Evolutionary conservation across 2,888 invertebrate species (phyloP).

Genomic region (Tenthredo livida): DNA sequence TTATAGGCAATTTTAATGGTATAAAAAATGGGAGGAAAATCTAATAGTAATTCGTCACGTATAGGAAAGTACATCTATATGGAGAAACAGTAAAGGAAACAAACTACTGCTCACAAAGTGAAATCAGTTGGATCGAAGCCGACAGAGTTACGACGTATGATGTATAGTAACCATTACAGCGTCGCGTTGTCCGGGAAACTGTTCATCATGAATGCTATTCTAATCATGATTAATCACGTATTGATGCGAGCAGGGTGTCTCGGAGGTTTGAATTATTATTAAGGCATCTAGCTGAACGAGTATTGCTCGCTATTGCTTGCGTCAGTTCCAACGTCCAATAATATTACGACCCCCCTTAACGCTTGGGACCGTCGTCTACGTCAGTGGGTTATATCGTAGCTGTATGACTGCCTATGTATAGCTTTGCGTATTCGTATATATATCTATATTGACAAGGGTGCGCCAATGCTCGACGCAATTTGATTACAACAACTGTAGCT

Average conservation of each 20-base stretch:
- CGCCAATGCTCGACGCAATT: not conserved
- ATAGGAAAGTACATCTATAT: not conserved
- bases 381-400: not conserved
- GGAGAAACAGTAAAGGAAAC: not conserved
- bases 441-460: not conserved
- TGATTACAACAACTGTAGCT: not conserved
- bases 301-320: constrained; percentile 43
- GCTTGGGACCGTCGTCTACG: not conserved
- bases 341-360: not conserved
- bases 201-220: constrained; percentile 54
- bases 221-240: constrained; percentile 55
- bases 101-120: not conserved
- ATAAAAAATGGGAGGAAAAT: not conserved
- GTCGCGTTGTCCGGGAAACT: constrained; percentile 52
- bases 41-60: not conserved
- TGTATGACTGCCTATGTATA: not conserved
- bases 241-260: constrained; percentile 53
- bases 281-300: constrained; percentile 52
- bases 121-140: constrained; percentile 45
- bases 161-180: constrained; percentile 48
- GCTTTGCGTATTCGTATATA: not conserved
- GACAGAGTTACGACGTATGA: constrained; percentile 42
- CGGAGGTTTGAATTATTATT: constrained; percentile 55
- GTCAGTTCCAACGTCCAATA: constrained; percentile 37
- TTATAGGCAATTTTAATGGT: not conserved